A percentile compares a stretch with the other conserved stretches of the same genome.
Evolutionary conservation across 1,140 invertebrate species (phyloP).

Genomic region (Apocrypta bakeri): DNA sequence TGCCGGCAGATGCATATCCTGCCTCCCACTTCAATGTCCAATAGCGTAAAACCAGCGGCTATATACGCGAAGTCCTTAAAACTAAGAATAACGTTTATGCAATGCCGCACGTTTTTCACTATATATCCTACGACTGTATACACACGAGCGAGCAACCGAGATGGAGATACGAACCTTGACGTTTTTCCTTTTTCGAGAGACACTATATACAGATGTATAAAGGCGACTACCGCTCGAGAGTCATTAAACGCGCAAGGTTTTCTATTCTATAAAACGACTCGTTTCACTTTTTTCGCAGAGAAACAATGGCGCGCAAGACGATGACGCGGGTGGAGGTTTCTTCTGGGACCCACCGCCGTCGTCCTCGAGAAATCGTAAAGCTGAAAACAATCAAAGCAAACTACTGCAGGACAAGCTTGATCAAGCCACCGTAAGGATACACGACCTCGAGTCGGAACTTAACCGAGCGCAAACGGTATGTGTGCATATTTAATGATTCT

Average conservation of each 20-base stretch:
- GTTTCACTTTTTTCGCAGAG: slow-evolving; percentile 44
- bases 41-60: slow-evolving; percentile 33
- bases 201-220: too few species aligned
- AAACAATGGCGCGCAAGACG: slow-evolving; percentile 59
- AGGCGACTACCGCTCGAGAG: too few species aligned
- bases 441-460: slow-evolving; percentile 66
- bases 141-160: too few species aligned
- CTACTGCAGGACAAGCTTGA: slow-evolving; percentile 67
- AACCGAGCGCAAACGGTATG: slow-evolving; percentile 63
- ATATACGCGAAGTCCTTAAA: slow-evolving; percentile 49
- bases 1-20: slow-evolving; percentile 49
- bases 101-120: slow-evolving; percentile 24
- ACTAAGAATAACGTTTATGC: slow-evolving; percentile 50
- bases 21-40: slow-evolving; percentile 38
- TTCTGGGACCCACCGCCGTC: slow-evolving; percentile 68
- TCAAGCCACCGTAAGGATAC: slow-evolving; percentile 70
- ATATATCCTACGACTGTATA: not conserved
- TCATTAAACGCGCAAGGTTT: too few species aligned
- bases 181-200: slow-evolving; percentile 42
- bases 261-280: not conserved
- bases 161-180: slow-evolving; percentile 31
- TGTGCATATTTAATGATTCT: slow-evolving; percentile 24
- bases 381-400: slow-evolving; percentile 57
- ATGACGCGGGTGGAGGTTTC: slow-evolving; percentile 61
- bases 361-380: slow-evolving; percentile 60